Evolutionary conservation across 2,888 invertebrate genomes (phyloP).

Genomic region (Scaptomyza polygonia): DNA sequence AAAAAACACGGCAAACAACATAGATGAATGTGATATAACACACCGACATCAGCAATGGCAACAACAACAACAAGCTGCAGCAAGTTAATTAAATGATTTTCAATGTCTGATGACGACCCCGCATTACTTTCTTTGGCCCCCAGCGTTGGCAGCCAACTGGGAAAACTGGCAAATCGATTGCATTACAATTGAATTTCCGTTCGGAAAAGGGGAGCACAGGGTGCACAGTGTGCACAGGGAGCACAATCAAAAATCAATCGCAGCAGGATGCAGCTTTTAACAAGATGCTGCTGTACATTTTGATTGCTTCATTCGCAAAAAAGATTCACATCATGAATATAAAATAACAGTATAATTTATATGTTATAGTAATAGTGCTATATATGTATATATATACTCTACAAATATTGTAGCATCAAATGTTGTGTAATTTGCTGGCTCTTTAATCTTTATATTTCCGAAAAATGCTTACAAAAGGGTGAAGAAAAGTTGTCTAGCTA

Average conservation of each 20-base stretch:
- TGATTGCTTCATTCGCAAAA: conserved; percentile 18
- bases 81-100: conserved; percentile 76
- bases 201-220: conserved; percentile 7
- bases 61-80: conserved; percentile 12
- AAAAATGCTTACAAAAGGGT: neutral
- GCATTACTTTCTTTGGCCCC: conserved; percentile 63
- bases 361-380: neutral
- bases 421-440: conserved; percentile 18
- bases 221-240: no score
- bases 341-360: neutral
- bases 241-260: neutral
- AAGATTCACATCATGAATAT: conserved; percentile 8
- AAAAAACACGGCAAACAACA: conserved; percentile 18
- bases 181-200: conserved; percentile 57
- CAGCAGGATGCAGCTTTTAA: conserved; percentile 41
- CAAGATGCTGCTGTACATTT: conserved; percentile 1
- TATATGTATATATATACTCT: no score
- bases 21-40: conserved; percentile 52
- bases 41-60: conserved; percentile 26
- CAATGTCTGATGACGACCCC: conserved; percentile 65
- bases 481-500: neutral
- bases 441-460: neutral
- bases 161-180: conserved; percentile 44
- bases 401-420: conserved; percentile 14
- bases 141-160: conserved; percentile 8